Base-by-base conservation (phyloP, 2,797 vertebrate species). In the Enteromius afrohamiltoni region DNA sequence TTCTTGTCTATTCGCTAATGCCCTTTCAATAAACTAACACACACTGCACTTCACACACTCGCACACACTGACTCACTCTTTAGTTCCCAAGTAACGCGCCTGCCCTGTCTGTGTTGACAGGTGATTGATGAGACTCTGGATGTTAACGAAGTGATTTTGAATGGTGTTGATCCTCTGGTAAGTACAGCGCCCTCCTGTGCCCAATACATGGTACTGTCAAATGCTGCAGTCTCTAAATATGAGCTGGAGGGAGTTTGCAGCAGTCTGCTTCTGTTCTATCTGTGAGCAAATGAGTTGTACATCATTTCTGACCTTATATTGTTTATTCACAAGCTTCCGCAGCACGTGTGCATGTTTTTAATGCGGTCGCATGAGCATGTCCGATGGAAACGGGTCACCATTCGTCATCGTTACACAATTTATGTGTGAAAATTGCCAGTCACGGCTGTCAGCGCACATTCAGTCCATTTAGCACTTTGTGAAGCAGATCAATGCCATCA, bases 121-220 rank as follows among this genome's bases (percentile, higher is more conserved):
- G 97, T 99, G 85, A 97, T 99, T 90, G 98, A 98, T 89, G 97
- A 99, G 92, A 96, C 97, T 88, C 95, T 99, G 86, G 98, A 99
- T 87, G 97, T 99, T 93, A 99, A 98, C 92, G 98, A 99, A 91
- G 96, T 98, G 92, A 92, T 95, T 91, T 94, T 97, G 89, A 93
- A 94, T 93, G 96, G 95, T 93, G 96, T 97, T 82, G 97, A 97
- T 91, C 78, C 87, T 68, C 95, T 96, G 96, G 97, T 99, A 96
- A 1, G 97, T 97, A 94, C 79, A 93, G 88, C 87, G 88, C 92
- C 91, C 89, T 90, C 92, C 78, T 86, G 86, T 86, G 87, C 85
- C 83, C 85, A 85, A 86, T 85, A 10, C 87, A 85, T 85, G 88
- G 87, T 88, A 79, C 83, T 89, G 89, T 7, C 91, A 90, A 64